Evolutionary conservation across 2,888 invertebrate species (phyloP), one percentile per base, ranked within the genome.

Genomic region (Amblyjoppa proteus): DNA sequence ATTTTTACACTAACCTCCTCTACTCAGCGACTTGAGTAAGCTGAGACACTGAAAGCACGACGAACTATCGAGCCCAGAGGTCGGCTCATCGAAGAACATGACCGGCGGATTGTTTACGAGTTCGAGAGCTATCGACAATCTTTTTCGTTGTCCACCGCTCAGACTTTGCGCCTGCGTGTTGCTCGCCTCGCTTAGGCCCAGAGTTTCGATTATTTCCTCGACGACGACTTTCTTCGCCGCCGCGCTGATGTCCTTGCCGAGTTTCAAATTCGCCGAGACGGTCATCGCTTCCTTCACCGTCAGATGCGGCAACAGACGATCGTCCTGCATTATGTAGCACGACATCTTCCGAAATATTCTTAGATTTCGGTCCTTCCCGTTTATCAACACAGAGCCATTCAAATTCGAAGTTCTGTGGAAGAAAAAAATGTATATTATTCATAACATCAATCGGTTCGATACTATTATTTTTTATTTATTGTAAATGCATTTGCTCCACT

Each of bases 321-420:
- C 98, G 91, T 98, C 98, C 93, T 99, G 99, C 98, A 99, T 99
- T 89, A 99, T 99, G 94, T 99, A 99, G 93, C 98, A 98, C 16
- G 98, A 98, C 94, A 98, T 96, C 94, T 99, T 99, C 49, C 99
- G 96, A 94, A 99, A 99, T 85, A 97, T 95, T 56, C 98, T 95
- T 64, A 98, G 95, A 94, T 98, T 98, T 77, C 99, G 95, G 88
- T 97, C 97, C 91, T 97, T 97, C 68, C 98, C 98, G 93, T 99
- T 98, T 90, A 99, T 98, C 81, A 97, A 94, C 86, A 99, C 97
- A 41, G 96, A 96, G 7, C 99, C 99, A 89, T 96, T 97, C 34
- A 99, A 95, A 92, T 97, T 97, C 83, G 97, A 97, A 68, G 97
- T 97, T 94, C 98, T 98, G 94, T 16, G 95, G 56, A 81, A 68